These are phyloP conservation scores for Patella ulyssiponensis DNA, from an alignment of 2,888 invertebrate species.

Conservation along the genomic window DNA sequence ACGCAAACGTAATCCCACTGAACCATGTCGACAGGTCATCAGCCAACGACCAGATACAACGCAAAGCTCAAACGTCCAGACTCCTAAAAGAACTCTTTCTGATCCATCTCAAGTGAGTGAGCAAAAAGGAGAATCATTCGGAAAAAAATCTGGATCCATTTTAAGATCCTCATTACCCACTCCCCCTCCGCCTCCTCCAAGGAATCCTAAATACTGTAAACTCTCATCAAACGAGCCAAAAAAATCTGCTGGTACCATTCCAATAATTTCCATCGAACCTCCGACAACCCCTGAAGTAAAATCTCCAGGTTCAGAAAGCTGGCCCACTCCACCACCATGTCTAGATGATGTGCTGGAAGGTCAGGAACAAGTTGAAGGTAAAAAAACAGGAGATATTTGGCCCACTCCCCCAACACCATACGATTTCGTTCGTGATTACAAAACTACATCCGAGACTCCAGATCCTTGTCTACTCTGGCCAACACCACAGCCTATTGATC, in stretches of 20 bases:
- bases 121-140: too few relatives aligned
- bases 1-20: neutral
- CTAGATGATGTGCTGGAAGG: neutral
- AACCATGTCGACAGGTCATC: neutral
- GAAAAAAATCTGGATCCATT: too few relatives aligned
- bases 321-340: constrained; percentile 2
- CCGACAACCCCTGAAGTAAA: neutral
- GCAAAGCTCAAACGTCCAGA: neutral
- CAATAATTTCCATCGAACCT: neutral
- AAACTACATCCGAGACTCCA: neutral
- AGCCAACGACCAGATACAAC: too few relatives aligned
- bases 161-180: neutral
- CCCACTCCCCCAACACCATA: neutral
- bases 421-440: neutral
- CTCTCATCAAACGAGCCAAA: too few relatives aligned
- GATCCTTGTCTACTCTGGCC: too few relatives aligned
- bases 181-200: neutral
- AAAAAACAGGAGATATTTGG: neutral
- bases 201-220: neutral
- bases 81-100: neutral
- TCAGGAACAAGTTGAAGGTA: neutral
- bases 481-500: neutral
- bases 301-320: neutral
- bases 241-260: neutral
- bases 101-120: neutral